A percentile compares a stretch with the other conserved stretches of the same genome.
These are phyloP conservation scores for Ancistrus triradiatus DNA, from an alignment of 2,113 vertebrate species.

Conservation along the genomic window DNA sequence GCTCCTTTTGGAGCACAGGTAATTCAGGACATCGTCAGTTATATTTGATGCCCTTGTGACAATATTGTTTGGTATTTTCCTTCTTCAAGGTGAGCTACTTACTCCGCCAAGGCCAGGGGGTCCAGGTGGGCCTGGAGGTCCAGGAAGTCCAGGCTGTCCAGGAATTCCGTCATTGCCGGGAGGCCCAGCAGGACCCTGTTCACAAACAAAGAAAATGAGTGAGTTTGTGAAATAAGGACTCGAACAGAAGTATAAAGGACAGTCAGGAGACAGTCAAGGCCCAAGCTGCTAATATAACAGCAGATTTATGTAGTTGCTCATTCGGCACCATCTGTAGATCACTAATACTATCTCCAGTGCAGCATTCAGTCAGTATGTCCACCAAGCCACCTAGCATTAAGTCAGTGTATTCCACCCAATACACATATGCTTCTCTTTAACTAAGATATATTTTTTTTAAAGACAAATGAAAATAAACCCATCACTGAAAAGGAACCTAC, in stretches of 20 bases:
- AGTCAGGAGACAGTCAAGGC: too few relatives aligned
- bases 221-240: too few relatives aligned
- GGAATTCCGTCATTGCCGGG: constrained; percentile 86
- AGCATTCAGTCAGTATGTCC: too few relatives aligned
- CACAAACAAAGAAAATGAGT: not conserved
- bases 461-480: too few relatives aligned
- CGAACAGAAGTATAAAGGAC: too few relatives aligned
- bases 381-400: too few relatives aligned
- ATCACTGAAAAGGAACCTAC: too few relatives aligned
- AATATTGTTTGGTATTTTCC: constrained; percentile 2
- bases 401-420: too few relatives aligned
- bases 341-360: too few relatives aligned
- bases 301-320: not conserved
- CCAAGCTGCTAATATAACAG: not conserved
- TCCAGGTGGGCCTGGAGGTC: constrained; percentile 85
- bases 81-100: constrained; percentile 62
- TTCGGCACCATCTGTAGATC: too few relatives aligned
- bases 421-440: too few relatives aligned
- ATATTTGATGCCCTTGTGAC: not conserved
- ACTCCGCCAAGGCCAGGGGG: constrained; percentile 91
- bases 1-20: not conserved
- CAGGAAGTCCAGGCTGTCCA: constrained; percentile 80
- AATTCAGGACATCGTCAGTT: not conserved
- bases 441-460: too few relatives aligned
- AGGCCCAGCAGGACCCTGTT: constrained; percentile 77